Percentiles rank a stretch among this genome's conserved stretches.
phyloP scores from a whole-genome alignment of 2,113 vertebrate genomes.

The Protobothrops flavoviridis region DNA sequence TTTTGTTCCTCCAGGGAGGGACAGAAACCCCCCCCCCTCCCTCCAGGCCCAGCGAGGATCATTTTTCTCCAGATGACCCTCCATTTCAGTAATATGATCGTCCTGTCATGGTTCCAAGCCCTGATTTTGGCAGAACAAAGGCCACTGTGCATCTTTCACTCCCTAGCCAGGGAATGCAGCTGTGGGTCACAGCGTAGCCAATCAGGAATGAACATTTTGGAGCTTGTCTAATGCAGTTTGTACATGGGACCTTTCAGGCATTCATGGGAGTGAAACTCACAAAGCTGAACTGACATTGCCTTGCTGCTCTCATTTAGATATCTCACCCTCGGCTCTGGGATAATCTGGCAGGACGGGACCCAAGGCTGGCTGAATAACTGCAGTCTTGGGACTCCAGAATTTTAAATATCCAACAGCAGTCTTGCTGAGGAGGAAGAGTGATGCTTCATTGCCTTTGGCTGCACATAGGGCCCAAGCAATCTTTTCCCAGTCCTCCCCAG shows the following conservation, averaged over 20 bases:
- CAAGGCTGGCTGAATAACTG: neutral
- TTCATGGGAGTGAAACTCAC: conserved; percentile 61
- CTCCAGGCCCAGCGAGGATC: neutral
- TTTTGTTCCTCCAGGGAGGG: neutral
- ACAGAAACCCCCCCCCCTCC: neutral
- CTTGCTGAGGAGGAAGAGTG: accelerated
- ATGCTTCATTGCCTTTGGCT: neutral
- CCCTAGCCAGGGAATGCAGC: conserved; percentile 58
- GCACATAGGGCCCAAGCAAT: neutral
- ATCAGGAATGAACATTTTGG: conserved; percentile 69
- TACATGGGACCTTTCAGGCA: conserved; percentile 68
- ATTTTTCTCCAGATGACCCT: conserved; percentile 45
- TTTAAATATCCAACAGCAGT: neutral
- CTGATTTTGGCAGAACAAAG: conserved; percentile 60
- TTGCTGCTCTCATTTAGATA: conserved; percentile 73
- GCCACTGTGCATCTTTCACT: conserved; percentile 55
- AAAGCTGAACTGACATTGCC: conserved; percentile 34
- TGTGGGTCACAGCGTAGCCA: conserved; percentile 68
- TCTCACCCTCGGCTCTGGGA: conserved; percentile 75
- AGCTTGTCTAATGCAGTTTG: conserved; percentile 63
- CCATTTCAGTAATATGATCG: conserved; percentile 59
- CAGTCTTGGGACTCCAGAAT: neutral
- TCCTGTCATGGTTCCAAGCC: conserved; percentile 63
- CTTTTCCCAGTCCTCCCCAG: neutral
- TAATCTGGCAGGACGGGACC: conserved; percentile 46